Evolutionary conservation across 2,113 vertebrate genomes (phyloP).

Genomic region (Eudyptes chrysolophus): DNA sequence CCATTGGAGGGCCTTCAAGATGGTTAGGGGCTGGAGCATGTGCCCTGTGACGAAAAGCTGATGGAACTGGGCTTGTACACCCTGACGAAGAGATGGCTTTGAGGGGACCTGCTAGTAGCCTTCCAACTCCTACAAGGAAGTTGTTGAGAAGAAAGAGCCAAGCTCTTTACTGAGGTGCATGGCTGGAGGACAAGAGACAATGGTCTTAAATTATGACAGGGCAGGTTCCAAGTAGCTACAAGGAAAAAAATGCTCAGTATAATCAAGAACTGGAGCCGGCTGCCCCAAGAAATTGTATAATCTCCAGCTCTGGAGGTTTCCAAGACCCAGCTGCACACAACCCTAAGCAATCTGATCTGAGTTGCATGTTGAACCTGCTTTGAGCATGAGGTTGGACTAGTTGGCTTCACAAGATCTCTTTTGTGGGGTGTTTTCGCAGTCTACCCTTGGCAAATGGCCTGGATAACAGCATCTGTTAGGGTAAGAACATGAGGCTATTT

Average conservation of each 20-base stretch:
- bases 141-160: not conserved
- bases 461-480: not conserved
- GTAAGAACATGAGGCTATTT: not conserved
- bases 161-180: not conserved
- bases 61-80: not conserved
- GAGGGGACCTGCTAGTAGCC: not conserved
- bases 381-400: not conserved
- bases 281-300: not conserved
- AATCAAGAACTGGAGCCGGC: not conserved
- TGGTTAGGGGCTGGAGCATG: not conserved
- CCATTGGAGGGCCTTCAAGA: not conserved
- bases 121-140: not conserved
- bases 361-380: not conserved
- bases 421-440: not conserved
- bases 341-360: not conserved
- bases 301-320: not conserved
- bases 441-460: not conserved
- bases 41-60: not conserved
- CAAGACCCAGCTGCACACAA: not conserved
- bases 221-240: not conserved
- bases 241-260: not conserved
- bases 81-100: not conserved
- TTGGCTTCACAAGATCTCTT: not conserved
- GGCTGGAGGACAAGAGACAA: not conserved
- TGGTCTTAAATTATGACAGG: not conserved